Evolutionary conservation across 2,888 invertebrate species (phyloP), one percentile per base, ranked within the genome.

Genomic region (Melipona bicolor): DNA sequence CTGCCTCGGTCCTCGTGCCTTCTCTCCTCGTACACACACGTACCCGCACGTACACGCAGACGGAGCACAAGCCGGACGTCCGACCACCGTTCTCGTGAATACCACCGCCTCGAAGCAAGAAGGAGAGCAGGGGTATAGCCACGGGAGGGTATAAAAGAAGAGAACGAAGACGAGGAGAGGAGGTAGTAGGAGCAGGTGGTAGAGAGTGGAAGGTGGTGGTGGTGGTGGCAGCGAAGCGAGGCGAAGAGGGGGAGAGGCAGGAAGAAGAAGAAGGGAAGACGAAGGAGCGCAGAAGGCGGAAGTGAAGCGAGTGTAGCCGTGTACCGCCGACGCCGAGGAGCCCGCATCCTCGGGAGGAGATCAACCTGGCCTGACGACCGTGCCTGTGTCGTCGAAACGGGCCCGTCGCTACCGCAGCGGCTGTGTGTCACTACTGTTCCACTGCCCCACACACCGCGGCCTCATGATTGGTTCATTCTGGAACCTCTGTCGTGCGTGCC

Each of bases 391-490:
- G 87, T 86, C 90, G 72, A 73, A 90, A 90, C 90, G 92, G 91
- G 89, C 86, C 81, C 90, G 88, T 90, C 87, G 87, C 85, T 90
- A 59, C 43, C 52, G 80, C 80, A 90, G 90, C 89, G 93, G 89
- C 91, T 91, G 92, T 88, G 89, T 93, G 86, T 92, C 90, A 91
- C 91, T 92, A 92, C 90, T 90, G 92, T 91, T 92, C 92, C 92
- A 93, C 93, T 93, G 93, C 93, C 93, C 92, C 91, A 92, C 87
- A 93, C 91, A 93, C 90, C 90, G 90, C 93, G 92, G 92, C 96
- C 96, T 96, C 96, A 98, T 98, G 98, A 98, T 98, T 96, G 98
- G 98, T 96, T 98, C 98, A 96, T 98, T 98, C 96, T 98, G 98
- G 98, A 98, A 98, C 96, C 96, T 98, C 96, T 98, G 98, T 96